Percentiles rank a stretch among this genome's conserved stretches.
Conservation (phyloP, 1,140 invertebrate genomes). For the Aplysia californica region DNA sequence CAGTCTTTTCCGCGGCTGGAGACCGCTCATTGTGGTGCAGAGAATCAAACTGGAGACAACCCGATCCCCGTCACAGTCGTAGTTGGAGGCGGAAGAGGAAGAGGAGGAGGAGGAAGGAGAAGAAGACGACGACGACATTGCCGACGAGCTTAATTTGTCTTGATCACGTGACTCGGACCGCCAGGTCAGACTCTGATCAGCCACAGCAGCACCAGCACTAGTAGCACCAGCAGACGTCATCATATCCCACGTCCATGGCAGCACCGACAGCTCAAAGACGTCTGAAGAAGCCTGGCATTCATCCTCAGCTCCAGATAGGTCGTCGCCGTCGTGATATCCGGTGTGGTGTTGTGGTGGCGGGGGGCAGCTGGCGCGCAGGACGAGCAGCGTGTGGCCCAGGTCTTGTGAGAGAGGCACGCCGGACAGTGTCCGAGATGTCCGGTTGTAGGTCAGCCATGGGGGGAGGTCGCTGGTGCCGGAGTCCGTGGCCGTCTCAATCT, state of each 20-base stretch:
- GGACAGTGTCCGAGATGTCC: not conserved
- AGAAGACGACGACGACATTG: too few species aligned
- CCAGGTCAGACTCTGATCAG: too few species aligned
- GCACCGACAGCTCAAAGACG: slow-evolving; percentile 12
- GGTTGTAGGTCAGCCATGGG: slow-evolving; percentile 9
- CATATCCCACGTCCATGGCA: not conserved
- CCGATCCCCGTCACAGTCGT: slow-evolving; percentile 8
- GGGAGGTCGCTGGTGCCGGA: not conserved
- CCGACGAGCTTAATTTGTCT: too few species aligned
- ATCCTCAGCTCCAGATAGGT: too few species aligned
- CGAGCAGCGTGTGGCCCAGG: not conserved
- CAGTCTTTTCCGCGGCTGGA: not conserved
- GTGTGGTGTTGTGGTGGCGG: not conserved
- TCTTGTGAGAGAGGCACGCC: not conserved
- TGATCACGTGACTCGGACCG: not conserved
- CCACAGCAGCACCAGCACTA: too few species aligned
- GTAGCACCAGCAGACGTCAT: not conserved
- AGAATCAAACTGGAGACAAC: slow-evolving; percentile 28
- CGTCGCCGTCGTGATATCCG: too few species aligned
- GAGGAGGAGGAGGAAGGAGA: not conserved
- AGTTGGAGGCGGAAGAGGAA: not conserved
- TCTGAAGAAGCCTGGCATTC: not conserved
- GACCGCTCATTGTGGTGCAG: slow-evolving; percentile 5
- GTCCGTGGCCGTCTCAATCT: not conserved
- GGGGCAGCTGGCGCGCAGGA: not conserved